Evolutionary conservation across 2,113 vertebrate genomes (phyloP), one percentile per base, ranked within the genome.

Genomic region (Mustela lutreola): DNA sequence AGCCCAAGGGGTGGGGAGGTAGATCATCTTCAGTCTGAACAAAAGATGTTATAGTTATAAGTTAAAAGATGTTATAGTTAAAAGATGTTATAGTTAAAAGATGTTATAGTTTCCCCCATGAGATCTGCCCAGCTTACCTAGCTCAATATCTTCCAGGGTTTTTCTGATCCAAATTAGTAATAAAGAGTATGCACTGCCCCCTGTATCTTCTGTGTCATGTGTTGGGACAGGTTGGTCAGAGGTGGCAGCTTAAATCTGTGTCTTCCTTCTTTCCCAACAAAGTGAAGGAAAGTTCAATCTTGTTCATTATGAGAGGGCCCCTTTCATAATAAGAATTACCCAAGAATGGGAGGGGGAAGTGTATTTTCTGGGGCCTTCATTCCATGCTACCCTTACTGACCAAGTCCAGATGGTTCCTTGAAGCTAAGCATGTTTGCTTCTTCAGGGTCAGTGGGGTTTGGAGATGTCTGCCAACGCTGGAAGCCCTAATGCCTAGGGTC

Each of bases 121-220:
- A 78, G 45, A 73, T 95, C 21, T 26, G 1, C 18, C 56, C 39
- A 83, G 11, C 10, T 96, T 62, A 89, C 19, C 18, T 84, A 70
- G 53, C 4, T 90, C 58, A 45, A 65, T 8, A 24, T 82, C 16
- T 88, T 42, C 89, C 48, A 50, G 14, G 26, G 1, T 1, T 81
- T 97, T 94, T 76, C 16, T 85, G 39, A 15, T 53, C 5, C 14
- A 91, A 76, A 76, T 22, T 93, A n/a, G 6, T 94, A 96, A 91
- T 93, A 91, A 90, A 84, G 11, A 33, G 15, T 94, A 15, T 81
- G 5, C 1, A 50, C 21, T 95, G 60, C 42, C 24, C 92, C 11
- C 53, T 93, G 15, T 94, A 65, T 79, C 53, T 94, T 56, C 53
- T 87, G 39, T 90, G 62, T 95, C 15, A 48, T 63, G 19, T 97